These are phyloP conservation scores for Chloroclysta siterata DNA, from an alignment of 2,888 invertebrate genomes.

Conservation along the genomic window DNA sequence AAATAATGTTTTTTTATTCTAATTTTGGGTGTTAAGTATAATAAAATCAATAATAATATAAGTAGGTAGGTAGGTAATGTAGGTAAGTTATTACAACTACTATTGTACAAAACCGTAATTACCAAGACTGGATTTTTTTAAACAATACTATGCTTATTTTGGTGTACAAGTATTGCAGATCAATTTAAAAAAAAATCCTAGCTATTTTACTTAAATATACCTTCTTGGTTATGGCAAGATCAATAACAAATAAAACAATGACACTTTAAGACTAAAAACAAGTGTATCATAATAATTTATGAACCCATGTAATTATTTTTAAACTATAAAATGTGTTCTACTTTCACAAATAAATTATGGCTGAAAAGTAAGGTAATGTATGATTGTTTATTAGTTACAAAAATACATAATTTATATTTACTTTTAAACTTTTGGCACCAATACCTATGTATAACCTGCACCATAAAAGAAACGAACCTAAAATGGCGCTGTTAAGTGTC, in stretches of 20 bases:
- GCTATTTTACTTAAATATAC: neutral
- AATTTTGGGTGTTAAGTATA: too few species aligned
- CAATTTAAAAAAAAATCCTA: neutral
- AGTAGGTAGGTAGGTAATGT: too few species aligned
- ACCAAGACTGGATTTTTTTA: too few species aligned
- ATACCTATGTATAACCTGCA: neutral
- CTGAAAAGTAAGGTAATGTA: neutral
- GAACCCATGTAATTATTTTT: neutral
- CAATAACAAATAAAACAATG: conserved; percentile 1
- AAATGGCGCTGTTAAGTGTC: too few species aligned
- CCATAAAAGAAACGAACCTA: too few species aligned
- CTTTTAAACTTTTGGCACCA: conserved; percentile 7
- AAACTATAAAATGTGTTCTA: neutral
- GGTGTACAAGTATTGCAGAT: too few species aligned
- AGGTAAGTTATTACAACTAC: too few species aligned
- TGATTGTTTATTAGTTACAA: neutral
- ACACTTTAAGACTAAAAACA: conserved; percentile 1
- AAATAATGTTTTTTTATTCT: too few species aligned
- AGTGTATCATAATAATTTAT: neutral
- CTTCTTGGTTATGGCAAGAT: conserved; percentile 1
- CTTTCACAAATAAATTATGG: neutral
- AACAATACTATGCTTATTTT: too few species aligned
- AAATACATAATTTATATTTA: neutral
- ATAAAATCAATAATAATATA: too few species aligned
- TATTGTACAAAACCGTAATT: too few species aligned